Conservation (phyloP, 2,113 vertebrate genomes). For the Egretta garzetta region DNA sequence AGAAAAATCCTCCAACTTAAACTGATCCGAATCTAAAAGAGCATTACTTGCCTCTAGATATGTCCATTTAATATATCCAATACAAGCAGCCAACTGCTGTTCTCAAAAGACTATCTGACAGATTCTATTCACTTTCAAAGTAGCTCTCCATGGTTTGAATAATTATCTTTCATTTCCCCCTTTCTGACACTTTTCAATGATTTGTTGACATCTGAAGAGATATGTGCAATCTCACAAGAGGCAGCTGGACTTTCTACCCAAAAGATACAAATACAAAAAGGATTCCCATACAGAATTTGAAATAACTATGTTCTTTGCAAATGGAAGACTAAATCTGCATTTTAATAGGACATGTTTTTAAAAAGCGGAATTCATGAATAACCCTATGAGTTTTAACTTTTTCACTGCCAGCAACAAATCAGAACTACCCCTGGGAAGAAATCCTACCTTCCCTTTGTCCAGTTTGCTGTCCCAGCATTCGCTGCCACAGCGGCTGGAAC, state of each 20-base stretch:
- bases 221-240: slow-evolving; percentile 75
- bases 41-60: slow-evolving; percentile 68
- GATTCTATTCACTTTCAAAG: slow-evolving; percentile 83
- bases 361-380: slow-evolving; percentile 62
- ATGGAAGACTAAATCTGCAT: slow-evolving; percentile 76
- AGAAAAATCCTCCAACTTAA: slow-evolving; percentile 39
- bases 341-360: slow-evolving; percentile 73
- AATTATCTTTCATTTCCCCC: slow-evolving; percentile 80
- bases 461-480: neutral
- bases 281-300: slow-evolving; percentile 81
- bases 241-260: slow-evolving; percentile 78
- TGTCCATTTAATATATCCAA: slow-evolving; percentile 77
- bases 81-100: slow-evolving; percentile 76
- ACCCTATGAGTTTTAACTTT: slow-evolving; percentile 68
- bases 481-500: neutral
- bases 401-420: slow-evolving; percentile 50
- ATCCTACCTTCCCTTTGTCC: slow-evolving; percentile 40
- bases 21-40: slow-evolving; percentile 52
- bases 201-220: slow-evolving; percentile 82
- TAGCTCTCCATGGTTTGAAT: slow-evolving; percentile 76
- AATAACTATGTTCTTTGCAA: slow-evolving; percentile 79
- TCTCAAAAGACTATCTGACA: slow-evolving; percentile 81
- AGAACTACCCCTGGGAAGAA: neutral
- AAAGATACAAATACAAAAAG: slow-evolving; percentile 77
- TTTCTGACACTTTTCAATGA: slow-evolving; percentile 80